A percentile compares a stretch with the other conserved stretches of the same genome.
Evolutionary conservation across 1,140 invertebrate genomes (phyloP).

Genomic region (Oryctes rhinoceros): DNA sequence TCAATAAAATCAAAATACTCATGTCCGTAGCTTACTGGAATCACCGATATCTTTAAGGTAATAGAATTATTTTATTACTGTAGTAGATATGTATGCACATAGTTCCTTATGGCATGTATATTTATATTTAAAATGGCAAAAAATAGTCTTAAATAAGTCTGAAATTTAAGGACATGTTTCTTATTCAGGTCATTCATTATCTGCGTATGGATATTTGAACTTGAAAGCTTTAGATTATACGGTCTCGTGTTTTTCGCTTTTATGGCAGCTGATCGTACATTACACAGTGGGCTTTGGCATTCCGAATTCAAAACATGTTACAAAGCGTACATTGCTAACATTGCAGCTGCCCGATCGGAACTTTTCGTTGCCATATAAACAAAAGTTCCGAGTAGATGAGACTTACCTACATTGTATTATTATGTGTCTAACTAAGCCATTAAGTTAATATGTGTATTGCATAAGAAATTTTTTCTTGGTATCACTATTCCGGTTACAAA

Average conservation of each 20-base stretch:
- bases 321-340: background rate
- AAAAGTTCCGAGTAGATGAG: background rate
- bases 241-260: background rate
- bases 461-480: background rate
- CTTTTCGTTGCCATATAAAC: background rate
- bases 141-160: no score
- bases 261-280: background rate
- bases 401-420: background rate
- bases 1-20: no score
- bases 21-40: no score
- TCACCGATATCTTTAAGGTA: no score
- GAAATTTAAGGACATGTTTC: no score
- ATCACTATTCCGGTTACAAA: no score
- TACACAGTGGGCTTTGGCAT: background rate
- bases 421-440: background rate
- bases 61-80: no score
- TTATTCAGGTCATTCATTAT: background rate
- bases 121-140: no score
- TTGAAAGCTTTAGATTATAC: background rate
- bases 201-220: background rate
- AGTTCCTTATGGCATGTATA: no score
- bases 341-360: background rate
- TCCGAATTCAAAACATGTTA: slow-evolving; percentile 1
- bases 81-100: no score
- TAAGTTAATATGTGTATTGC: background rate